Percentiles rank a stretch among this genome's conserved stretches.
These are phyloP conservation scores for Helogale parvula DNA, from an alignment of 2,113 vertebrate species.

Conservation along the genomic window DNA sequence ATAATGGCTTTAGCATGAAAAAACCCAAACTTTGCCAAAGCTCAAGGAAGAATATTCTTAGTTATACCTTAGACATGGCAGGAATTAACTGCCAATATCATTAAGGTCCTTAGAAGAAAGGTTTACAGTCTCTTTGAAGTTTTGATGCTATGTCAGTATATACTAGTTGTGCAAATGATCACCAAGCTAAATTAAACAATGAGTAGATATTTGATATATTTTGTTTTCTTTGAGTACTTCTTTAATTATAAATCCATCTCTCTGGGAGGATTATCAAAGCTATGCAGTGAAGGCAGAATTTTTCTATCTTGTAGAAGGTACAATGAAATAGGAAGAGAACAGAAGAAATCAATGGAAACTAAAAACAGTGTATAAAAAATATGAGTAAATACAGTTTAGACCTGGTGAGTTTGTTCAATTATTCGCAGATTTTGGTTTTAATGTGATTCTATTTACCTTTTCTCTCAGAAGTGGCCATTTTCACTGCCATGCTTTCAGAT, in stretches of 20 bases:
- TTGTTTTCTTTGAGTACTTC: neutral
- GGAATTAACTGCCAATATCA: neutral
- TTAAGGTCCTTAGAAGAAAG: neutral
- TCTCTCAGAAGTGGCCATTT: neutral
- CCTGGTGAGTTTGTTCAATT: neutral
- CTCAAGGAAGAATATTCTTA: neutral
- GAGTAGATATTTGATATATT: neutral
- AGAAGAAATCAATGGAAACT: neutral
- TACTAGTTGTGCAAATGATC: neutral
- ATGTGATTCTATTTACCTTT: neutral
- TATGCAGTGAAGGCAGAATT: neutral
- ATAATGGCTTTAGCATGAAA: neutral
- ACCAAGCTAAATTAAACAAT: neutral
- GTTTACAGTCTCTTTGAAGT: neutral
- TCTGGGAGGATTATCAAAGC: neutral
- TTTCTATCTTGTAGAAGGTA: neutral
- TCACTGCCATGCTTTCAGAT: neutral
- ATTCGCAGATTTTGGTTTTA: neutral
- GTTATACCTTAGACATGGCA: neutral
- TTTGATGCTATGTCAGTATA: neutral
- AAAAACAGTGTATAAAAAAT: neutral
- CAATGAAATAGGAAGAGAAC: neutral
- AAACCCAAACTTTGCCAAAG: neutral
- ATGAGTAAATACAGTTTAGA: neutral
- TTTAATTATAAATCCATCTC: slow-evolving; percentile 6